Evolutionary conservation across 2,888 invertebrate genomes (phyloP).

Genomic region (Cybosia mesomella): DNA sequence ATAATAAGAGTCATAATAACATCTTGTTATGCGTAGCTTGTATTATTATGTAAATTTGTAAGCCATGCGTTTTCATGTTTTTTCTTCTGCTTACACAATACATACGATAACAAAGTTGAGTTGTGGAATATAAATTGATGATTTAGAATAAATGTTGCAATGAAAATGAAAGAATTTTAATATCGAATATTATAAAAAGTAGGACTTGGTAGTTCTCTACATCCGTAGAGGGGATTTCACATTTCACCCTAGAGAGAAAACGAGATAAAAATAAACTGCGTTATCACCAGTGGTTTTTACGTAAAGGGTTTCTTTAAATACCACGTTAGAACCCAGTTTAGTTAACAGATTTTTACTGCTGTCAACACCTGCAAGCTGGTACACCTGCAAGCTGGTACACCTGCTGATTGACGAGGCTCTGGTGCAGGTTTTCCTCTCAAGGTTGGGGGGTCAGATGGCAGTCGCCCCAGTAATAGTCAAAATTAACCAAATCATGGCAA

Average conservation of each 20-base stretch:
- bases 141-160: constrained; percentile 18
- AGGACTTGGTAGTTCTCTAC: neutral
- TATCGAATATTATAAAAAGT: neutral
- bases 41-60: constrained; percentile 31
- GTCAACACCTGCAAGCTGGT: too few species aligned
- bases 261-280: neutral
- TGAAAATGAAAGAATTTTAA: constrained; percentile 1
- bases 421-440: too few species aligned
- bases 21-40: constrained; percentile 30
- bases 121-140: constrained; percentile 38
- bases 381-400: too few species aligned
- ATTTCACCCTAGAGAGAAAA: neutral
- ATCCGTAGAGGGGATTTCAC: too few species aligned
- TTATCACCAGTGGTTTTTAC: neutral
- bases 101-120: constrained; percentile 21
- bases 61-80: constrained; percentile 17
- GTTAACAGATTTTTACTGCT: too few species aligned
- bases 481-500: too few species aligned
- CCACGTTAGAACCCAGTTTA: too few species aligned
- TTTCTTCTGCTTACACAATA: constrained; percentile 19
- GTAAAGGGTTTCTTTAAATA: too few species aligned
- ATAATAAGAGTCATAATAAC: constrained; percentile 11
- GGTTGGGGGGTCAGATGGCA: too few species aligned
- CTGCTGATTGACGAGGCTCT: too few species aligned
- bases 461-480: too few species aligned